These are phyloP conservation scores for Oreortyx pictus DNA, from an alignment of 2,797 vertebrate species.

Conservation along the genomic window DNA sequence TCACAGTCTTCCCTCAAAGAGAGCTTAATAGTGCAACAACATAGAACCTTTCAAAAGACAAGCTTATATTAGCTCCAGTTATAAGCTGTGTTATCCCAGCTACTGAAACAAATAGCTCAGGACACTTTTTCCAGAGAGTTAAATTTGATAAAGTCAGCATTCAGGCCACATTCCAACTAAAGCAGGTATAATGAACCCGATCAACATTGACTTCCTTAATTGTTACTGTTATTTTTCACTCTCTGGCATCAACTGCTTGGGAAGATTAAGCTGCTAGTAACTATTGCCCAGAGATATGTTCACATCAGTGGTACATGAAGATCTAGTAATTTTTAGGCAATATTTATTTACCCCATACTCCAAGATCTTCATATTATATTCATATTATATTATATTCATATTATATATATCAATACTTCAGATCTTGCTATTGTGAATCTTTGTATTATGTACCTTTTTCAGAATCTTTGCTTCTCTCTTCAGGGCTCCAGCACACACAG, in stretches of 20 bases:
- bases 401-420: too few species aligned
- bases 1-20: background rate
- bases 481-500: background rate
- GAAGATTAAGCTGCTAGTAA: background rate
- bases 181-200: background rate
- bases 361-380: too few species aligned
- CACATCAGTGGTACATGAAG: background rate
- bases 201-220: background rate
- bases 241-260: background rate
- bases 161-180: background rate
- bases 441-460: background rate
- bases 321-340: background rate
- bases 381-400: too few species aligned
- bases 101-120: background rate
- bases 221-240: background rate
- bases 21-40: background rate
- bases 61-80: background rate
- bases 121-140: background rate
- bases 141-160: background rate
- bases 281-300: background rate
- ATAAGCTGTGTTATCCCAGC: fast-evolving
- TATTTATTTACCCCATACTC: background rate
- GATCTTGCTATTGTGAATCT: background rate
- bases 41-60: background rate
- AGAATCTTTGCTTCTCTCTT: background rate